phyloP scores from a whole-genome alignment of 2,797 vertebrate species.

The Rhadinocentrus ornatus region DNA sequence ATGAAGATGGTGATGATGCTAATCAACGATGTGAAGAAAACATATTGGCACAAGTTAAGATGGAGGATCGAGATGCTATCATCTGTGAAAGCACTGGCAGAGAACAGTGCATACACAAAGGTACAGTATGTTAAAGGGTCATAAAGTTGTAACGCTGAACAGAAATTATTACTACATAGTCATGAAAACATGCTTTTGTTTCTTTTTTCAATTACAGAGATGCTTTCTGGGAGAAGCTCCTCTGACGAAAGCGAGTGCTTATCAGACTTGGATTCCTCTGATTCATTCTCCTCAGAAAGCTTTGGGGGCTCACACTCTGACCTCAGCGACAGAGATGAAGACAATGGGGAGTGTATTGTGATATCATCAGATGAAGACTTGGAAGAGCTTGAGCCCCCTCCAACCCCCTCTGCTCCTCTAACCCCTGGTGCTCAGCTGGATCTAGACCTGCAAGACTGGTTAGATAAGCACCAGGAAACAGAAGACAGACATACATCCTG shows the following conservation, averaged over 20 bases:
- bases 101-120: constrained; percentile 80
- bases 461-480: constrained; percentile 56
- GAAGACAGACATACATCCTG: constrained; percentile 48
- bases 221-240: constrained; percentile 79
- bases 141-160: neutral
- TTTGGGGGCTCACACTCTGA: constrained; percentile 76
- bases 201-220: constrained; percentile 67
- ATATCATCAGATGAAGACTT: constrained; percentile 81
- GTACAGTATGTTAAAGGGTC: constrained; percentile 66
- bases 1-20: neutral
- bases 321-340: constrained; percentile 84
- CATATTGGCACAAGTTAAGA: constrained; percentile 38
- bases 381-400: constrained; percentile 70
- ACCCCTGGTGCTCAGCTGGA: constrained; percentile 79
- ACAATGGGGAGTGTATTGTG: constrained; percentile 65
- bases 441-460: constrained; percentile 62
- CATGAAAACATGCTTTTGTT: neutral
- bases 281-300: constrained; percentile 60
- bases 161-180: neutral
- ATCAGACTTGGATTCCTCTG: constrained; percentile 74
- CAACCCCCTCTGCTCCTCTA: constrained; percentile 64
- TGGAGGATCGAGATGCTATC: constrained; percentile 66
- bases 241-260: constrained; percentile 85
- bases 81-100: constrained; percentile 73
- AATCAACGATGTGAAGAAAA: constrained; percentile 26